phyloP scores from a whole-genome alignment of 2,888 invertebrate genomes.

The Mayetiola destructor region DNA sequence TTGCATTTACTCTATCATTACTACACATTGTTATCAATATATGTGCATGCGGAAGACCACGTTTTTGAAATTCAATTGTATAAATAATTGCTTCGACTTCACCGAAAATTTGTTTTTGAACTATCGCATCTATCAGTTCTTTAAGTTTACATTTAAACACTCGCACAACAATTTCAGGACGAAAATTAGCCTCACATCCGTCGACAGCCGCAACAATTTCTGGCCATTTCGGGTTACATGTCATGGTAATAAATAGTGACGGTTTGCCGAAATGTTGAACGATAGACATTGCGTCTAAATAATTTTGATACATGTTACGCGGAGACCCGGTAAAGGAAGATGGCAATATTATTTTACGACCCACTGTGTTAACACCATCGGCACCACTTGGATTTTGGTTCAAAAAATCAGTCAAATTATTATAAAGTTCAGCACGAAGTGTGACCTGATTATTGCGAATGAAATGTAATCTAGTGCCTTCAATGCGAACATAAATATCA shows the following conservation, averaged over 20 bases:
- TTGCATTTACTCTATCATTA: constrained; percentile 15
- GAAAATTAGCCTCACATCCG: constrained; percentile 6
- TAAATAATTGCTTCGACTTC: constrained; percentile 19
- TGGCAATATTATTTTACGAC: constrained; percentile 17
- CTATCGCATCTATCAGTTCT: neutral
- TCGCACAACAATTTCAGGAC: constrained; percentile 18
- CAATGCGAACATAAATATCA: constrained; percentile 29
- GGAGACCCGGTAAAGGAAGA: neutral
- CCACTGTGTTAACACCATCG: constrained; percentile 19
- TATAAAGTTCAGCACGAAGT: constrained; percentile 23
- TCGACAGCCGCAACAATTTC: constrained; percentile 3
- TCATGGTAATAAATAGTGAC: constrained; percentile 18
- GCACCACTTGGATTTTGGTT: constrained; percentile 19
- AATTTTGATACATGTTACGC: constrained; percentile 13
- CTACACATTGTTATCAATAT: constrained; percentile 21
- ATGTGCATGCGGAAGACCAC: constrained; percentile 23
- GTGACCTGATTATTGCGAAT: constrained; percentile 25
- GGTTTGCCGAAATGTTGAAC: constrained; percentile 18
- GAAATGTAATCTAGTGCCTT: constrained; percentile 25
- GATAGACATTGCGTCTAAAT: constrained; percentile 19
- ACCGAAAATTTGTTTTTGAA: constrained; percentile 16
- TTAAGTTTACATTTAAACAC: constrained; percentile 19
- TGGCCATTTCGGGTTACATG: constrained; percentile 18
- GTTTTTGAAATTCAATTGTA: constrained; percentile 27
- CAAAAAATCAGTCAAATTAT: constrained; percentile 26